phyloP scores from a whole-genome alignment of 2,888 invertebrate species.

The Nomada ferruginata region DNA sequence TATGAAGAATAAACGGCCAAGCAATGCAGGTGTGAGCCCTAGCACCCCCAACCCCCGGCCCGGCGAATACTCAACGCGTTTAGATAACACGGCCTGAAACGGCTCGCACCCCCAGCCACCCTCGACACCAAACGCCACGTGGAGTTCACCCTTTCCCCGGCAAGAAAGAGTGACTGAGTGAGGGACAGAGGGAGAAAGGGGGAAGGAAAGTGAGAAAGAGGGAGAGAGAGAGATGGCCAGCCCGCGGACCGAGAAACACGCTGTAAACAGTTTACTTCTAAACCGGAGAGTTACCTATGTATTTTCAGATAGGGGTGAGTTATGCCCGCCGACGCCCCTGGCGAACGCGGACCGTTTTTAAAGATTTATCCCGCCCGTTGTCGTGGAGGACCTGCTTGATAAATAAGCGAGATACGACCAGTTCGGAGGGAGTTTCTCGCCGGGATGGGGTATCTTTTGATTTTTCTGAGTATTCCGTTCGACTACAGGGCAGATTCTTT shows the following conservation, averaged over 20 bases:
- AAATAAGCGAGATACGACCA: slow-evolving; percentile 59
- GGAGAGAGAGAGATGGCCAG: slow-evolving; percentile 32
- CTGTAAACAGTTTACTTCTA: slow-evolving; percentile 81
- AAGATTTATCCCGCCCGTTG: slow-evolving; percentile 79
- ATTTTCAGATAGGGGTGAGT: slow-evolving; percentile 83
- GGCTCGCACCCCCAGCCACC: slow-evolving; percentile 57
- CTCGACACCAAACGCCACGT: slow-evolving; percentile 62
- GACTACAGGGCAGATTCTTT: neutral
- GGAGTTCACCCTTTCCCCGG: slow-evolving; percentile 72
- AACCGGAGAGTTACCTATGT: slow-evolving; percentile 79
- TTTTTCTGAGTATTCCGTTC: slow-evolving; percentile 6
- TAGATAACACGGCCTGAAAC: slow-evolving; percentile 77
- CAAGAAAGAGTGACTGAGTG: neutral
- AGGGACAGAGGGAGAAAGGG: neutral
- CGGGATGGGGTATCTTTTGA: slow-evolving; percentile 28
- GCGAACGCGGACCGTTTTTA: slow-evolving; percentile 78
- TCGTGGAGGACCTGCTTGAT: slow-evolving; percentile 60
- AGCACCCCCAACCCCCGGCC: slow-evolving; percentile 49
- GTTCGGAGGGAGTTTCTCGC: slow-evolving; percentile 40
- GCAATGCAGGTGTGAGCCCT: slow-evolving; percentile 59
- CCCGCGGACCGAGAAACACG: slow-evolving; percentile 71
- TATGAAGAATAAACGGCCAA: slow-evolving; percentile 74
- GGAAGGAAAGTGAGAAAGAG: neutral
- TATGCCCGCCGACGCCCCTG: slow-evolving; percentile 73
- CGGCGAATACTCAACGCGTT: slow-evolving; percentile 78